Evolutionary conservation across 1,140 invertebrate genomes (phyloP).

Genomic region (Oryctes rhinoceros): DNA sequence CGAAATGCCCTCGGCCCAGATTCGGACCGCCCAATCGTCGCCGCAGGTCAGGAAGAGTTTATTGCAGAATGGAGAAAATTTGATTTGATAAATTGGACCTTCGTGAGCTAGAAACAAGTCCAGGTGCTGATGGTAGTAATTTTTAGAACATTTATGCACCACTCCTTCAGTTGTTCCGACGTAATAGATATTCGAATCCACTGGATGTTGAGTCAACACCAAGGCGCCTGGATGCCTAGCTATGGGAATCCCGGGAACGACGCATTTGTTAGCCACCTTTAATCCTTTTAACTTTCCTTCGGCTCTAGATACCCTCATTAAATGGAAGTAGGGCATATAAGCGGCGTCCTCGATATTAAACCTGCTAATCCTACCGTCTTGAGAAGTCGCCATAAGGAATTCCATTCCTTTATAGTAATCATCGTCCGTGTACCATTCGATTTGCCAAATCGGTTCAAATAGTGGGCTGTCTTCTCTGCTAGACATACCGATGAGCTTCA

Average conservation of each 20-base stretch:
- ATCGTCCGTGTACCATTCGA: slow-evolving; percentile 64
- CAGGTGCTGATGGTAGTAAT: slow-evolving; percentile 67
- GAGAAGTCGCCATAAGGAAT: slow-evolving; percentile 64
- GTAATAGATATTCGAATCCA: slow-evolving; percentile 72
- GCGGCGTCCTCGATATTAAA: slow-evolving; percentile 60
- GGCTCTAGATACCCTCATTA: slow-evolving; percentile 69
- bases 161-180: slow-evolving; percentile 86
- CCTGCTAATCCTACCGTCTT: slow-evolving; percentile 68
- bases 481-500: slow-evolving; percentile 73
- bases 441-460: slow-evolving; percentile 74
- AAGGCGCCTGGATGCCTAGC: slow-evolving; percentile 68
- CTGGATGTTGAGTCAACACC: slow-evolving; percentile 72
- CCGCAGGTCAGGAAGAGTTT: slow-evolving; percentile 83
- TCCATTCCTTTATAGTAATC: slow-evolving; percentile 61
- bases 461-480: slow-evolving; percentile 70
- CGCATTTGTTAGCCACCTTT: slow-evolving; percentile 61
- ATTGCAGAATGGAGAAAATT: slow-evolving; percentile 81
- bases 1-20: slow-evolving; percentile 69
- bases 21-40: slow-evolving; percentile 76
- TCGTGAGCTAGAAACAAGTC: slow-evolving; percentile 80
- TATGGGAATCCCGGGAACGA: slow-evolving; percentile 64
- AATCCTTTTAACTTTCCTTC: slow-evolving; percentile 71
- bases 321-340: slow-evolving; percentile 49
- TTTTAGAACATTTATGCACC: slow-evolving; percentile 69
- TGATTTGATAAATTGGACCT: slow-evolving; percentile 78